These are phyloP conservation scores for Sapayoa aenigma DNA, from an alignment of 2,113 vertebrate genomes.

Conservation along the genomic window DNA sequence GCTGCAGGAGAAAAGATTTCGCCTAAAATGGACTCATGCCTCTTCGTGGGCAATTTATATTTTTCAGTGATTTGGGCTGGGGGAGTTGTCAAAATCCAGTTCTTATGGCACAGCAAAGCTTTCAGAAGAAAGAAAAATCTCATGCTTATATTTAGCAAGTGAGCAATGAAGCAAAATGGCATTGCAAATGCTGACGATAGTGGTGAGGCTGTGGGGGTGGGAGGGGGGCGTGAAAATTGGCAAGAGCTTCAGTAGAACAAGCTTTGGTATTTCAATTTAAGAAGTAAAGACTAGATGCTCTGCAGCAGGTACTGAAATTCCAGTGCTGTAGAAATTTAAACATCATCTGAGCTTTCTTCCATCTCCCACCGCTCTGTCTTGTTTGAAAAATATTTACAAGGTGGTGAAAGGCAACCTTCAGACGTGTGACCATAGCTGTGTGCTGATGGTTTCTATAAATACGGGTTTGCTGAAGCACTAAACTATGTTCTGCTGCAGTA, in stretches of 20 bases:
- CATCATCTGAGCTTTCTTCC: neutral
- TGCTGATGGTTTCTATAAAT: conserved; percentile 39
- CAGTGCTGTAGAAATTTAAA: neutral
- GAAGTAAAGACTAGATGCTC: neutral
- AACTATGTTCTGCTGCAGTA: neutral
- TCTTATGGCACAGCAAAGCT: neutral
- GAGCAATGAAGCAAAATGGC: conserved; percentile 52
- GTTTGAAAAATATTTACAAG: conserved; percentile 55
- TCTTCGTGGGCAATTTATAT: neutral
- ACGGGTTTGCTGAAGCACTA: neutral
- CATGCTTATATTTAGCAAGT: conserved; percentile 53
- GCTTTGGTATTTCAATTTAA: conserved; percentile 28
- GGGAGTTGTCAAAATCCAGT: neutral
- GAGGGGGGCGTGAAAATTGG: conserved; percentile 25
- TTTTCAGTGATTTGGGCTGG: neutral
- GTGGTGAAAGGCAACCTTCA: conserved; percentile 46
- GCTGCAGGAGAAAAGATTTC: neutral
- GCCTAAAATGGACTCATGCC: neutral
- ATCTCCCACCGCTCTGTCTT: conserved; percentile 37
- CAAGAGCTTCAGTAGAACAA: neutral
- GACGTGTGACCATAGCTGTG: conserved; percentile 1
- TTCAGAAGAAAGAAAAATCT: conserved; percentile 20
- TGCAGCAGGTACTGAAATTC: conserved; percentile 20
- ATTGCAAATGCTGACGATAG: conserved; percentile 34
- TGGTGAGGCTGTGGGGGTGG: conserved; percentile 41